Conservation (phyloP, 2,888 invertebrate species). For the Graphium colonna region DNA sequence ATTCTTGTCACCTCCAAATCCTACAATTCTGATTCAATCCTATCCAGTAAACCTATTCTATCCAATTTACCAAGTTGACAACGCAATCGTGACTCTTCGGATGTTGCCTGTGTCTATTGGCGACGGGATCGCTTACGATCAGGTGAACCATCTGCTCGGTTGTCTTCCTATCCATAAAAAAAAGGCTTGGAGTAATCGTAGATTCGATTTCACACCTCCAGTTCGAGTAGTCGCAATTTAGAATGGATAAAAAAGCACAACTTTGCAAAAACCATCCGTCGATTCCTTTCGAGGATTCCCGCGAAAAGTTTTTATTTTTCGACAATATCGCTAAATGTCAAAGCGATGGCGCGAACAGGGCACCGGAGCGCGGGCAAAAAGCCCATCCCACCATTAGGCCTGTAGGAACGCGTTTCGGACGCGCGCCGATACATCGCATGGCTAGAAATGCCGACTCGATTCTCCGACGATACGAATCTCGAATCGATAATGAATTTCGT, state of each 20-base stretch:
- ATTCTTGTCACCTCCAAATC: too few relatives aligned
- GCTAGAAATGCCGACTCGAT: too few relatives aligned
- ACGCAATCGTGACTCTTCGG: too few relatives aligned
- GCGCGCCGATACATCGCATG: conserved; percentile 31
- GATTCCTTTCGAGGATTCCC: conserved; percentile 46
- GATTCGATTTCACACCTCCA: too few relatives aligned
- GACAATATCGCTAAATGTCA: conserved; percentile 62
- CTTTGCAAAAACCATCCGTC: conserved; percentile 45
- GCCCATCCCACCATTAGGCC: conserved; percentile 35
- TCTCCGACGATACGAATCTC: conserved; percentile 44
- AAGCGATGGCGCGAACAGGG: conserved; percentile 64
- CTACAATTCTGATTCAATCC: too few relatives aligned
- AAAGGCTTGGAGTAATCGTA: too few relatives aligned
- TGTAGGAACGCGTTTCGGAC: conserved; percentile 28
- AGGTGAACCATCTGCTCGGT: too few relatives aligned
- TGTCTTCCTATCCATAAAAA: too few relatives aligned
- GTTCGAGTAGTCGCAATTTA: not conserved
- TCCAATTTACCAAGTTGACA: too few relatives aligned
- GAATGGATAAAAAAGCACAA: conserved; percentile 18
- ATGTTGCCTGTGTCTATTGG: too few relatives aligned
- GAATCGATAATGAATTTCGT: conserved; percentile 43
- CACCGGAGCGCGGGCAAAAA: conserved; percentile 65
- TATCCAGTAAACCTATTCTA: too few relatives aligned
- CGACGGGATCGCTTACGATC: too few relatives aligned
- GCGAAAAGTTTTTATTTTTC: conserved; percentile 54